Percentiles rank a stretch among this genome's conserved stretches.
Evolutionary conservation across 2,888 invertebrate species (phyloP).

Genomic region (Ennomos erosarius): DNA sequence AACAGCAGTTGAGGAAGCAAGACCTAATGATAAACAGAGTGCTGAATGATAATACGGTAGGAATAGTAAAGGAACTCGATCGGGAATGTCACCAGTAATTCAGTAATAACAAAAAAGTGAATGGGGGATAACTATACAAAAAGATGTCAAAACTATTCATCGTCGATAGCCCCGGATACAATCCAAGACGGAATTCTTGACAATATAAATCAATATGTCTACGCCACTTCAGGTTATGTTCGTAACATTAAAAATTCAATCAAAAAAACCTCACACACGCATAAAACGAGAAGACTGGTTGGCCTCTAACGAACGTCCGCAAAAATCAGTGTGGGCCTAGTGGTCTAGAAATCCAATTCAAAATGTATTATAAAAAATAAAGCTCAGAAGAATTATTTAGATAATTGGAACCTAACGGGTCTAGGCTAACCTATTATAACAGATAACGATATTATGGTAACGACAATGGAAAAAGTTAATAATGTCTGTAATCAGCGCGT

Average conservation of each 20-base stretch:
- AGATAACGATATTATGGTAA: conserved; percentile 39
- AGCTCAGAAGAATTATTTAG: conserved; percentile 5
- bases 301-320: conserved; percentile 26
- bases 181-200: not conserved
- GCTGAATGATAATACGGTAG: too few species aligned
- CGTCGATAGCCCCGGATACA: too few species aligned
- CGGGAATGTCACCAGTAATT: too few species aligned
- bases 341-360: conserved; percentile 10
- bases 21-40: too few species aligned
- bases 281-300: conserved; percentile 18
- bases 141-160: too few species aligned
- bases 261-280: conserved; percentile 11
- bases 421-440: conserved; percentile 23
- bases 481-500: conserved; percentile 52
- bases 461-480: conserved; percentile 50
- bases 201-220: conserved; percentile 4
- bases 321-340: conserved; percentile 9
- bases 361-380: conserved; percentile 21
- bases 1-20: too few species aligned
- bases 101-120: too few species aligned
- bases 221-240: not conserved
- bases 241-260: conserved; percentile 14
- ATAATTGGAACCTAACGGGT: conserved; percentile 28
- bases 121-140: too few species aligned
- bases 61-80: too few species aligned